Evolutionary conservation across 2,113 vertebrate species (phyloP).

Genomic region (Pterocles gutturalis): DNA sequence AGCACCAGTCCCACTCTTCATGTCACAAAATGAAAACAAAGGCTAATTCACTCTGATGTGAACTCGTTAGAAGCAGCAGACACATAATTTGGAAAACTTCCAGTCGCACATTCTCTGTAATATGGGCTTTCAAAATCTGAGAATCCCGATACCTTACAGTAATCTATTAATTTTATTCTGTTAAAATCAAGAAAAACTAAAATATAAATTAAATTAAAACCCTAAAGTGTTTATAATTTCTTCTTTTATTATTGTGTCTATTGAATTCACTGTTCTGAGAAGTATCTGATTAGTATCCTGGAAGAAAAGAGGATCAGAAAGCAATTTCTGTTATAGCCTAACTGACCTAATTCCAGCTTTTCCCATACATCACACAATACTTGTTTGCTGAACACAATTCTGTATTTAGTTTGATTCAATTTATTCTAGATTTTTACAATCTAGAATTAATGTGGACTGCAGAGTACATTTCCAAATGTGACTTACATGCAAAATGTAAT

Average conservation of each 20-base stretch:
- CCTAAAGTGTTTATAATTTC: background rate
- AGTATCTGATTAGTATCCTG: background rate
- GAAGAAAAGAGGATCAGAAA: slow-evolving; percentile 6
- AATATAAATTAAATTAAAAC: background rate
- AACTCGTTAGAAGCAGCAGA: slow-evolving; percentile 5
- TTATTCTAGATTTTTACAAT: background rate
- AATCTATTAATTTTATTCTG: background rate
- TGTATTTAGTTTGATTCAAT: background rate
- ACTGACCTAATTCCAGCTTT: slow-evolving; percentile 46
- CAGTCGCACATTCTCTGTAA: background rate
- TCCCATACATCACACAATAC: background rate
- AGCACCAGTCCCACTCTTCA: background rate
- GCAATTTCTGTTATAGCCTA: background rate
- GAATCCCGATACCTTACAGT: background rate
- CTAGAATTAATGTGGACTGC: background rate
- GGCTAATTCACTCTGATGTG: slow-evolving; percentile 15
- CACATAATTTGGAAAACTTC: slow-evolving; percentile 31
- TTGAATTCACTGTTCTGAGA: background rate
- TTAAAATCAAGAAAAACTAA: background rate
- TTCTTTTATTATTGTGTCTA: background rate
- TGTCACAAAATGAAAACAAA: slow-evolving; percentile 43
- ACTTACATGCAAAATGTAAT: background rate
- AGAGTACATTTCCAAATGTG: background rate
- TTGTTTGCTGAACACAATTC: background rate
- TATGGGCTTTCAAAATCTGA: background rate